Percentiles rank a stretch among this genome's conserved stretches.
Evolutionary conservation across 2,888 invertebrate genomes (phyloP).

Genomic region (Dioctria linearis): DNA sequence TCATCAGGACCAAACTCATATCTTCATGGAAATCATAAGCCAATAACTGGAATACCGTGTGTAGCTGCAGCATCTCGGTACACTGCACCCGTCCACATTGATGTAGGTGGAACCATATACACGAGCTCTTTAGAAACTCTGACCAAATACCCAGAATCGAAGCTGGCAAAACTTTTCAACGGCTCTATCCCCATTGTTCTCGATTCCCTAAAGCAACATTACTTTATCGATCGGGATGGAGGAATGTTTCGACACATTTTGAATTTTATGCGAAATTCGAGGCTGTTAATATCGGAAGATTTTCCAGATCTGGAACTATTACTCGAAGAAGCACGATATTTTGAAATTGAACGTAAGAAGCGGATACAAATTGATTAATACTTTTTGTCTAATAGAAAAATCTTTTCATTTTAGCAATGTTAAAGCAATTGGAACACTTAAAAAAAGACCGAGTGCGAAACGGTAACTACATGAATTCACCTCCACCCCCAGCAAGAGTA

Average conservation of each 20-base stretch:
- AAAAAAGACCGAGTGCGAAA: conserved; percentile 80
- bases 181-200: conserved; percentile 96
- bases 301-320: conserved; percentile 90
- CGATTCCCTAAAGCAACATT: conserved; percentile 97
- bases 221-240: conserved; percentile 98
- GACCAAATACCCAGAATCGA: conserved; percentile 95
- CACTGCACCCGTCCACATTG: conserved; percentile 97
- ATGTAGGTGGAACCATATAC: conserved; percentile 97
- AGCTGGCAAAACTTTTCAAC: conserved; percentile 93
- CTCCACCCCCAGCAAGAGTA: conserved; percentile 68
- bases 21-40: conserved; percentile 76
- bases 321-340: conserved; percentile 91
- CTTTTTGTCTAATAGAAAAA: background rate
- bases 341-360: conserved; percentile 85
- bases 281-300: conserved; percentile 87
- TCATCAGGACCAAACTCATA: conserved; percentile 68
- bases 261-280: conserved; percentile 94
- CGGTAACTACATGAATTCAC: conserved; percentile 72
- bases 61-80: conserved; percentile 93
- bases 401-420: conserved; percentile 76
- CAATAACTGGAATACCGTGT: conserved; percentile 92
- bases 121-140: conserved; percentile 96
- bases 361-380: background rate
- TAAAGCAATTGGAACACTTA: conserved; percentile 80
- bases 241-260: conserved; percentile 98